These are phyloP conservation scores for Pteromalus puparum DNA, from an alignment of 1,140 invertebrate genomes.

Conservation along the genomic window DNA sequence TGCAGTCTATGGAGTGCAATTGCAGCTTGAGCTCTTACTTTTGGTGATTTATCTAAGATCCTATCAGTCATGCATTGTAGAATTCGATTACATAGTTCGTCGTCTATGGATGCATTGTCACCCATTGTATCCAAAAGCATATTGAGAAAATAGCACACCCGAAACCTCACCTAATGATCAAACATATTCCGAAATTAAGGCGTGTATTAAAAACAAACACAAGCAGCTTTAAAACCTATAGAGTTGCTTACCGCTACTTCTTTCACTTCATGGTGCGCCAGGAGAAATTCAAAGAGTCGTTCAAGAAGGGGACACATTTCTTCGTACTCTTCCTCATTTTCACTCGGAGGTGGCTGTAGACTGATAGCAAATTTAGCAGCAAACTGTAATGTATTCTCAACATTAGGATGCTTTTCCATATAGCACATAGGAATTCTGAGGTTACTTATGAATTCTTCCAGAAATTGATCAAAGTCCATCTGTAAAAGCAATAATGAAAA, in stretches of 20 bases:
- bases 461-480: slow-evolving; percentile 61
- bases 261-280: slow-evolving; percentile 76
- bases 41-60: slow-evolving; percentile 82
- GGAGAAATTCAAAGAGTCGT: slow-evolving; percentile 64
- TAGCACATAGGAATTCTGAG: slow-evolving; percentile 62
- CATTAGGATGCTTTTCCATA: slow-evolving; percentile 67
- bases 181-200: not conserved
- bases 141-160: slow-evolving; percentile 86
- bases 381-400: slow-evolving; percentile 77
- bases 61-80: slow-evolving; percentile 82
- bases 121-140: slow-evolving; percentile 84
- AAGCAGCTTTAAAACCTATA: not conserved
- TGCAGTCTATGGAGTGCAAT: slow-evolving; percentile 87
- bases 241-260: slow-evolving; percentile 70
- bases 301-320: slow-evolving; percentile 63
- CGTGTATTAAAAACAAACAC: too few relatives aligned
- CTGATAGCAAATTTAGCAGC: slow-evolving; percentile 75
- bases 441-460: slow-evolving; percentile 59
- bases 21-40: slow-evolving; percentile 86
- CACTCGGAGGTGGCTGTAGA: slow-evolving; percentile 57
- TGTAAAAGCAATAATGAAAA: slow-evolving; percentile 57
- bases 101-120: slow-evolving; percentile 85
- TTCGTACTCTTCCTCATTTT: slow-evolving; percentile 58
- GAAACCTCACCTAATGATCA: slow-evolving; percentile 77
- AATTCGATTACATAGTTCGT: slow-evolving; percentile 84